These are phyloP conservation scores for Scytalopus superciliaris DNA, from an alignment of 2,113 vertebrate genomes.

Conservation along the genomic window DNA sequence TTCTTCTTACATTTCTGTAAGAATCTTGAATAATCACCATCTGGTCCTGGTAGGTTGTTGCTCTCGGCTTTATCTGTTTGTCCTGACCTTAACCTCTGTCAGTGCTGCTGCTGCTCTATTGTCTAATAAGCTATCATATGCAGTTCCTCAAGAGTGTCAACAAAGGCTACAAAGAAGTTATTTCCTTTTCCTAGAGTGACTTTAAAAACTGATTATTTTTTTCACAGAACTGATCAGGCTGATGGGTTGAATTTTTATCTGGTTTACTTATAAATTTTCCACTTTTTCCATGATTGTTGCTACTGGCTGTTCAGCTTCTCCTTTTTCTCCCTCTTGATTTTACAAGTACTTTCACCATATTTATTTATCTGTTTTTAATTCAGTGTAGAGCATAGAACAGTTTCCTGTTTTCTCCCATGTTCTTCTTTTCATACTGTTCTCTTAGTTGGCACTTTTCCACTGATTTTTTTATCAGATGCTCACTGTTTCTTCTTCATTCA, in stretches of 20 bases:
- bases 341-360: background rate
- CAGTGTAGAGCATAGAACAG: background rate
- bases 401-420: background rate
- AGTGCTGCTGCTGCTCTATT: constrained; percentile 12
- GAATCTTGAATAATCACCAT: constrained; percentile 22
- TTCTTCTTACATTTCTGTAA: constrained; percentile 2
- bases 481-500: background rate
- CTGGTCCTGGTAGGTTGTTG: constrained; percentile 21
- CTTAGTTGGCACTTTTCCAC: background rate
- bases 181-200: background rate
- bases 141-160: background rate
- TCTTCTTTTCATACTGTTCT: background rate
- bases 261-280: background rate
- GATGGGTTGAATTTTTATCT: background rate
- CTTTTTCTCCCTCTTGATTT: background rate
- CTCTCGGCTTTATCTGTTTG: constrained; percentile 33
- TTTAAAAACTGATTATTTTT: background rate
- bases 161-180: background rate
- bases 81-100: constrained; percentile 1
- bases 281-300: background rate
- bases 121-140: background rate
- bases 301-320: background rate
- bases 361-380: background rate
- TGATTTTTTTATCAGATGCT: background rate
- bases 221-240: background rate